Percentiles rank a stretch among this genome's conserved stretches.
phyloP scores from a whole-genome alignment of 2,888 invertebrate genomes.

The Mimas tiliae region DNA sequence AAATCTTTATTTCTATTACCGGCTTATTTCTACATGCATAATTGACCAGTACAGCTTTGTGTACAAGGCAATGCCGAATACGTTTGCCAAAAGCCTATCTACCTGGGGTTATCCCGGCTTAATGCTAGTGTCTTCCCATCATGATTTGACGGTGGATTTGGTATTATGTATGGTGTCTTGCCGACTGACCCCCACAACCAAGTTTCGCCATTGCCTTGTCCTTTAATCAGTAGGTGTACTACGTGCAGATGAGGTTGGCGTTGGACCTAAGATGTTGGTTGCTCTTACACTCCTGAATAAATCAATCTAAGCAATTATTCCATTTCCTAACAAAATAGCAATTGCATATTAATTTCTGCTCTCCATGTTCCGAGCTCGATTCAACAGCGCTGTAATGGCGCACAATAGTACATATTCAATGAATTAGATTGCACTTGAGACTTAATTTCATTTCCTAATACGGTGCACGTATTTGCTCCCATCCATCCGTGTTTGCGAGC shows the following conservation, averaged over 20 bases:
- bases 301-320: slow-evolving; percentile 41
- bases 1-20: background rate
- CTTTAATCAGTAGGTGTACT: no score
- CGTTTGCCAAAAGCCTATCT: no score
- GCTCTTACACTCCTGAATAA: slow-evolving; percentile 16
- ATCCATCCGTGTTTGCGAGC: slow-evolving; percentile 75
- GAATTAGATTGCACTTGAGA: slow-evolving; percentile 68
- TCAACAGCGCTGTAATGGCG: slow-evolving; percentile 38
- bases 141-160: no score
- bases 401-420: slow-evolving; percentile 57
- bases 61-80: background rate
- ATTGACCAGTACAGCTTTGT: background rate
- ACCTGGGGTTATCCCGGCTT: no score
- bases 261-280: no score
- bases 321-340: slow-evolving; percentile 40
- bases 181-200: no score
- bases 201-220: no score
- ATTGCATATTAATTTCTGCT: slow-evolving; percentile 29
- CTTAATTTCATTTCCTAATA: slow-evolving; percentile 82
- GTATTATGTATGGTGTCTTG: no score
- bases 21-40: background rate
- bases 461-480: slow-evolving; percentile 69
- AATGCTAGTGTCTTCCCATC: no score
- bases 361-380: slow-evolving; percentile 21
- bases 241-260: no score